Evolutionary conservation across 2,888 invertebrate genomes (phyloP), one percentile per base, ranked within the genome.

Genomic region (Melolontha melolontha): DNA sequence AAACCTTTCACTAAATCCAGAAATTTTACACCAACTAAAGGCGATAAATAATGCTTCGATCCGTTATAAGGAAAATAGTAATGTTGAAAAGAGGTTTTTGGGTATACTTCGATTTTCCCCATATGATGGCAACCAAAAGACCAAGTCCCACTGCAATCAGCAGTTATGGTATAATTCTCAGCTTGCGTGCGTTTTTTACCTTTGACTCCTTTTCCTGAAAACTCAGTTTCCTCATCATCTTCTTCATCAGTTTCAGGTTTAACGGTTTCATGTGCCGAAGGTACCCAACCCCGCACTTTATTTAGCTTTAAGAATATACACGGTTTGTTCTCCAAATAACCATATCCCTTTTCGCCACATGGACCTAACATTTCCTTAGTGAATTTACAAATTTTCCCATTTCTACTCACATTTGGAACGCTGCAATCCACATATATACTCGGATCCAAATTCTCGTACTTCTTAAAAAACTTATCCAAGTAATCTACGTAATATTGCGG

Each of bases 1-100:
- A 51, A 34, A 41, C 59, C 66, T 50, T 34, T 62, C n/a, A 50
- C 5, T 40, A 51, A 29, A 27, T 67, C 59, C 8, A 34, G 4
- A 47, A 67, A 52, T 52, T 67, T 59, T 1, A 67, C 44, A 10
- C 22, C 66, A 7, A 62, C 44, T 22, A 59, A 39, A 12, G 66
- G 66, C 4, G 66, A 14, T 12, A 67, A 22, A 40, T 67, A 67
- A n/a, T 27, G 11, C n/a, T 67, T 42, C 1, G 66, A 67, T 22
- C 66, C 66, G 14, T 67, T 59, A 29, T 42, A 67, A n/a, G 66
- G 66, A 42, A 67, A 67, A 22, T 40, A 67, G 29, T 67, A 59
- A 4, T 47, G 40, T 1, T 50, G 41, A 17, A 67, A 67, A 1
- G 14, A 22, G 14, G 59, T 42, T 10, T 27, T 51, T 7, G 66